phyloP scores from a whole-genome alignment of 2,113 vertebrate species.

The Baryphthengus martii region DNA sequence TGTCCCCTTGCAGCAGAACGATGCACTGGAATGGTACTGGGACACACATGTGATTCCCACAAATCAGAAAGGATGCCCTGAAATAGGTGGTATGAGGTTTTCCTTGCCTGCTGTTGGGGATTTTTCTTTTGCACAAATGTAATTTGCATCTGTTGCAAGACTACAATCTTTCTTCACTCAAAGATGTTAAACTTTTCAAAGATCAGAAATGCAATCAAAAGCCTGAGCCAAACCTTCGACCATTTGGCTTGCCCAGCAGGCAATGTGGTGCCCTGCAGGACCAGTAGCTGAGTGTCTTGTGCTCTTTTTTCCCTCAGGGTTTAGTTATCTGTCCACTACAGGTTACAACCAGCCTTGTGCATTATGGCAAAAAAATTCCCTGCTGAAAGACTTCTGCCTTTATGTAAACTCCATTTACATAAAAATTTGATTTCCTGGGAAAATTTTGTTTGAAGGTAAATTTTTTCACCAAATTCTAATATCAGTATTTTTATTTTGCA shows the following conservation, averaged over 20 bases:
- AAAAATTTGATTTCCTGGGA: background rate
- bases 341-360: background rate
- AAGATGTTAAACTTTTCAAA: background rate
- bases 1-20: background rate
- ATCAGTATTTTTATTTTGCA: background rate
- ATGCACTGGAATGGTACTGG: background rate
- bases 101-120: background rate
- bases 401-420: background rate
- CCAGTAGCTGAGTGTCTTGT: background rate
- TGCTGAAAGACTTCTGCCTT: background rate
- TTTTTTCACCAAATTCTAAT: background rate
- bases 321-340: background rate
- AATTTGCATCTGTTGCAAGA: background rate
- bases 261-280: rapidly evolving
- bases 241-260: background rate
- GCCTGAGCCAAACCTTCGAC: background rate
- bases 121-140: background rate
- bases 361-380: background rate
- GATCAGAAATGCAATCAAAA: background rate
- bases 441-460: background rate
- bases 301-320: background rate
- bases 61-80: background rate
- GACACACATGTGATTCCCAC: background rate
- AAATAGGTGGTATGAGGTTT: background rate
- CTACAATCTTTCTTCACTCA: too few species aligned